Conservation (phyloP, 2,113 vertebrate species). For the Zapus hudsonius region DNA sequence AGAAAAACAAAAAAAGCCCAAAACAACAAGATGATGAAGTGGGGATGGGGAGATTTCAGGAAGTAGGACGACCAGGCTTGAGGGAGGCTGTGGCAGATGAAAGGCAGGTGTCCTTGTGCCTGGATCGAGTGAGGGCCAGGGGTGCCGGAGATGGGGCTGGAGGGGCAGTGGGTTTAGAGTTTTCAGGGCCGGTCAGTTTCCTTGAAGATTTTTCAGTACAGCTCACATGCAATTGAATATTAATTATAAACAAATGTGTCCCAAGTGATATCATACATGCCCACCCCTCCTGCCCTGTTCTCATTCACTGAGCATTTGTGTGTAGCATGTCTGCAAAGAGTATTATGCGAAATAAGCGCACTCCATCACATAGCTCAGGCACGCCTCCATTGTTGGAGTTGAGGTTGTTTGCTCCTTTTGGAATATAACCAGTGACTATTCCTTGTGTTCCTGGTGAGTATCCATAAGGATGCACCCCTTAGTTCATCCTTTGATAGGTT, state of each 20-base stretch:
- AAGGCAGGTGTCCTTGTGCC: neutral
- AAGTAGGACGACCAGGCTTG: neutral
- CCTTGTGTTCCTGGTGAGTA: neutral
- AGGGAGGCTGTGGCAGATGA: neutral
- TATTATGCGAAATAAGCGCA: no score
- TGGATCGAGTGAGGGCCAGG: neutral
- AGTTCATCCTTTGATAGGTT: neutral
- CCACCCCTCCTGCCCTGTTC: neutral
- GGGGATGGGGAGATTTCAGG: neutral
- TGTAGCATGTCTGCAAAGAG: neutral
- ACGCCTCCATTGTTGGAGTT: neutral
- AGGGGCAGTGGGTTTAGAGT: neutral
- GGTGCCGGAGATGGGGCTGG: neutral
- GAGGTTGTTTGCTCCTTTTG: neutral
- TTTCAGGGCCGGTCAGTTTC: neutral
- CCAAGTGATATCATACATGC: neutral
- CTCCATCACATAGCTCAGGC: neutral
- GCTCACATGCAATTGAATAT: neutral
- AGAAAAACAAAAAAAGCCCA: no score
- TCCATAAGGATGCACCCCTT: fast-evolving
- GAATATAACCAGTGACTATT: neutral
- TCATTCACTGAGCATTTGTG: neutral
- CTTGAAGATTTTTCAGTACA: neutral
- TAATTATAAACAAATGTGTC: neutral
- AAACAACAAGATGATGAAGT: no score